phyloP scores from a whole-genome alignment of 2,113 vertebrate species.

The Sinocyclocheilus anshuiensis region DNA sequence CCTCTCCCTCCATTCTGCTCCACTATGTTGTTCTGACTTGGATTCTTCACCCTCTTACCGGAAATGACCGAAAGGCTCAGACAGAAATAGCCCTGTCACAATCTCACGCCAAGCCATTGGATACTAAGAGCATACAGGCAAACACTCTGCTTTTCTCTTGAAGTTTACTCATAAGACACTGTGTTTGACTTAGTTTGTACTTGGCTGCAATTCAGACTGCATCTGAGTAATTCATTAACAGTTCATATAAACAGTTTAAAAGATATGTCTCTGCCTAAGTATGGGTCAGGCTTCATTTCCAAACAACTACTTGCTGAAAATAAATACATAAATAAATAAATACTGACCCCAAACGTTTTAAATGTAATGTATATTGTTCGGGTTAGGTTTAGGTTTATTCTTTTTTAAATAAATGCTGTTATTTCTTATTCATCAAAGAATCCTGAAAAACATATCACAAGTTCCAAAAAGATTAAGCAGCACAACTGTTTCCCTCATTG shows the following conservation, averaged over 20 bases:
- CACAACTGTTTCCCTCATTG: no score
- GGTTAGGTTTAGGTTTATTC: no score
- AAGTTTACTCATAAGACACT: neutral
- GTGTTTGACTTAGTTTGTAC: neutral
- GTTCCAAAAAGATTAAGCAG: no score
- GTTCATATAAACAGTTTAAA: neutral
- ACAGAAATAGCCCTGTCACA: slow-evolving; percentile 71
- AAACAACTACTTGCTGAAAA: neutral
- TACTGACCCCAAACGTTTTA: no score
- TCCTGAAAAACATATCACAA: no score
- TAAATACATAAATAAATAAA: no score
- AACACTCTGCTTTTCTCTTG: neutral
- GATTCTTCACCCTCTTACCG: slow-evolving; percentile 62
- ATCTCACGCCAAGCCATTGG: slow-evolving; percentile 23
- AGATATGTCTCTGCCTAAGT: neutral
- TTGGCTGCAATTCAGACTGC: no score
- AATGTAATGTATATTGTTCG: no score
- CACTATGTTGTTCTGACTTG: slow-evolving; percentile 5
- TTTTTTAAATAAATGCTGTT: no score
- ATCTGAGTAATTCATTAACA: neutral
- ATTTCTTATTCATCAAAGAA: no score
- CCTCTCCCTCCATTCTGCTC: neutral
- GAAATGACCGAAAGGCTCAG: slow-evolving; percentile 61
- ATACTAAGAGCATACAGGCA: neutral
- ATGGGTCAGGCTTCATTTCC: neutral